Evolutionary conservation across 2,888 invertebrate genomes (phyloP).

Genomic region (Hydrotaea cyrtoneurina): DNA sequence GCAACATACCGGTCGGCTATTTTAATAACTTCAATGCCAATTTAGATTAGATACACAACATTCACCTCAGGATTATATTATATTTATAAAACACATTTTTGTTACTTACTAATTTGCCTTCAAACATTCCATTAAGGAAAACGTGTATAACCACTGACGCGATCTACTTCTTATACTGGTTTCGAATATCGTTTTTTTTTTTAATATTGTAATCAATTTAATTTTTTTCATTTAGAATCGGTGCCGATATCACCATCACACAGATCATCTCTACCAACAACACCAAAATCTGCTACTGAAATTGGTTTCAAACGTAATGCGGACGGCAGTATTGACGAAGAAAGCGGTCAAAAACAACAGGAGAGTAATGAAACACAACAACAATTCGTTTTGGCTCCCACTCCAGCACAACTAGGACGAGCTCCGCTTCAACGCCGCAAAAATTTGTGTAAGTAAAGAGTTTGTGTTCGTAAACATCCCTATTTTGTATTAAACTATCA

Average conservation of each 20-base stretch:
- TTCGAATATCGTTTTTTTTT: too few relatives aligned
- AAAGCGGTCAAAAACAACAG: slow-evolving; percentile 74
- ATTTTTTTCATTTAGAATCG: slow-evolving; percentile 66
- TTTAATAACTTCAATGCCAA: too few relatives aligned
- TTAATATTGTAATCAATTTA: background rate
- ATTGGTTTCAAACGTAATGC: slow-evolving; percentile 65
- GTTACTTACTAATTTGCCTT: too few relatives aligned
- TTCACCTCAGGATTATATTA: too few relatives aligned
- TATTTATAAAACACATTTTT: too few relatives aligned
- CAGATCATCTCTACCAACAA: slow-evolving; percentile 79
- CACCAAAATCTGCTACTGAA: slow-evolving; percentile 78
- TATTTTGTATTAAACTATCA: too few relatives aligned
- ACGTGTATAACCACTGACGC: too few relatives aligned
- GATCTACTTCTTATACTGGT: too few relatives aligned
- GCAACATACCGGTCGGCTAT: too few relatives aligned
- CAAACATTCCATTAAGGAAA: too few relatives aligned
- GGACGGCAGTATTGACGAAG: slow-evolving; percentile 63
- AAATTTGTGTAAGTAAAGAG: slow-evolving; percentile 85
- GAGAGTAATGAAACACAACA: slow-evolving; percentile 74
- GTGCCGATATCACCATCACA: slow-evolving; percentile 77
- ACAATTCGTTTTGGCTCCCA: slow-evolving; percentile 92
- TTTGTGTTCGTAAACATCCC: too few relatives aligned
- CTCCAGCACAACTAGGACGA: slow-evolving; percentile 95
- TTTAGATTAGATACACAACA: too few relatives aligned
- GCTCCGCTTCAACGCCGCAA: slow-evolving; percentile 94